Conservation (phyloP, 2,113 vertebrate species). For the Nothoprocta pentlandii region DNA sequence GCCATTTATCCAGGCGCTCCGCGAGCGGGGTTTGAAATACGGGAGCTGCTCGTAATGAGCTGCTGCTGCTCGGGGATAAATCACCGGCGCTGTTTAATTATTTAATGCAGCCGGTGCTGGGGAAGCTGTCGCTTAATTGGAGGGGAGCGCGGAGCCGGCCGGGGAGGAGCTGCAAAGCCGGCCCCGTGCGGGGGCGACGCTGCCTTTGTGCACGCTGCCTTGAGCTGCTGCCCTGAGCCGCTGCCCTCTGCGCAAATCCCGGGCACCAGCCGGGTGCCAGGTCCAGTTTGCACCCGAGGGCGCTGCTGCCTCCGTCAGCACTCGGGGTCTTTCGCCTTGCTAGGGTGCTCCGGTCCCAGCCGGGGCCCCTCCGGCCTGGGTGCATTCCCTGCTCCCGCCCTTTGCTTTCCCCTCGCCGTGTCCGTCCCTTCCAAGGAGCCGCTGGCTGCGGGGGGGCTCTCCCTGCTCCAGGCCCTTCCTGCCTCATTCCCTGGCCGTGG, state of each 20-base stretch:
- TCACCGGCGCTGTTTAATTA: slow-evolving; percentile 50
- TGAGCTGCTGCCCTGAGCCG: background rate
- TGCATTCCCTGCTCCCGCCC: accelerated
- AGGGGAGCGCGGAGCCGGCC: slow-evolving; percentile 43
- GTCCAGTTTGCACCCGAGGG: background rate
- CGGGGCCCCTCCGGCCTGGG: background rate
- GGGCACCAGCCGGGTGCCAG: background rate
- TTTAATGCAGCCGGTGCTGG: slow-evolving; percentile 61
- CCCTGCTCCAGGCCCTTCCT: background rate
- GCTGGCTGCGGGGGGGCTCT: background rate
- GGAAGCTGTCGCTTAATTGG: slow-evolving; percentile 50
- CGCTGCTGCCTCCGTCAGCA: background rate
- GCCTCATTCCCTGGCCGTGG: accelerated
- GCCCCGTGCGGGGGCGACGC: background rate
- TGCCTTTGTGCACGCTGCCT: background rate
- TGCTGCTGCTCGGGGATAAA: slow-evolving; percentile 59
- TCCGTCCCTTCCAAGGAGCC: background rate
- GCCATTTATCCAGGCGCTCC: slow-evolving; percentile 46
- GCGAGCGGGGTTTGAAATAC: slow-evolving; percentile 46
- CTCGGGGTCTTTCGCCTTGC: background rate
- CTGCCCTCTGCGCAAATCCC: accelerated
- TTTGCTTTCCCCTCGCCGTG: background rate
- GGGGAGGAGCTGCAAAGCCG: background rate
- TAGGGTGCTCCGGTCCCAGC: background rate
- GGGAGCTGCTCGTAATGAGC: slow-evolving; percentile 62